Base-by-base conservation (phyloP, 2,113 vertebrate genomes). In the Salvelinus namaycush region DNA sequence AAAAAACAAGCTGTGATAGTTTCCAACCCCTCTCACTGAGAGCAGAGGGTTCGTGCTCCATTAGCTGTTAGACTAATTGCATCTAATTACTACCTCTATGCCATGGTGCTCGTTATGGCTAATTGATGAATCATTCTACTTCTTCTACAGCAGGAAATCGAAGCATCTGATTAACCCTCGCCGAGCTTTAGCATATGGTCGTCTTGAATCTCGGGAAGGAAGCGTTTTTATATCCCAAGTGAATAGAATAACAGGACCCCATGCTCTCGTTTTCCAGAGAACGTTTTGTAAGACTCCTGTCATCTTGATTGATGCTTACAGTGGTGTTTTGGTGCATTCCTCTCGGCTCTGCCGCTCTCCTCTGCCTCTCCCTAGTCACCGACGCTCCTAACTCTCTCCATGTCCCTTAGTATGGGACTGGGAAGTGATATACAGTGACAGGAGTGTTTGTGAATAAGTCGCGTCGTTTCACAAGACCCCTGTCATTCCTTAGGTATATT, bases 311-410 rank as follows among this genome's bases (percentile, higher is more conserved):
- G 84, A 85, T 26, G 7, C 39, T 77, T 34, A n/a, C 29, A 0
- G 68, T 81, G 82, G 77, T 79, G 72, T 89, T 89, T 89, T 65
- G 8, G 39, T 84, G 74, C 86, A 87, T 90, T 90, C 90, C 82
- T 83, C 74, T 8, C 20, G 44, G 49, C 77, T 79, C 67, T 20
- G 68, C 69, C 4, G 18, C 72, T 87, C 79, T 88, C 49, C 80
- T 84, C 14, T 54, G 26, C 66, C 57, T 80, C 31, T 82, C 70
- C 22, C 54, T 29, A 76, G 77, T 65, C 62, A 65, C 64, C 48
- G 57, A 64, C 73, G 14, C 74, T 83, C 75, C 83, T 78, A 80
- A 80, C 79, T 83, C 77, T 70, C 72, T 68, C 74, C 4, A 64
- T 59, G 29, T 84, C 82, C 70, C 14, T 59, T 29, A 20, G 64